These are phyloP conservation scores for Gorsachius goisagi DNA, from an alignment of 2,113 vertebrate genomes.

Conservation along the genomic window DNA sequence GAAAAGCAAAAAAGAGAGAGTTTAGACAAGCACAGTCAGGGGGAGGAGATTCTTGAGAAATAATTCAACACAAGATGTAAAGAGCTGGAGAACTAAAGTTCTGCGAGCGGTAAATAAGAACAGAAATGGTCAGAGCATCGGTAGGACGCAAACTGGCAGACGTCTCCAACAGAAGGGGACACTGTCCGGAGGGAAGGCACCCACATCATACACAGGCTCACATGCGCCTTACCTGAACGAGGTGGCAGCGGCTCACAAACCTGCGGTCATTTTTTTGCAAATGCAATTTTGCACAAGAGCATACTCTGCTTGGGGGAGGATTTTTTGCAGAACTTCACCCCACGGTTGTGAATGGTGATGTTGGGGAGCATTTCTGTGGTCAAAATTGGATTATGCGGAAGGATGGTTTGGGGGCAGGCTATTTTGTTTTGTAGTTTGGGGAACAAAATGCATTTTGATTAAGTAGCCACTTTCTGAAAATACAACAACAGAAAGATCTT, in stretches of 20 bases:
- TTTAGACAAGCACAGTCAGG: constrained; percentile 61
- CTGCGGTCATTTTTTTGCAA: not conserved
- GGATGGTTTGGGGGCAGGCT: not conserved
- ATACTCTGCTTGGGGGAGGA: rapidly evolving
- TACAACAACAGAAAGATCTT: not conserved
- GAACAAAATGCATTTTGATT: not conserved
- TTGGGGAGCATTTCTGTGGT: not conserved
- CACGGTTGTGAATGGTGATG: rapidly evolving
- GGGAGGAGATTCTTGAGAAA: constrained; percentile 15
- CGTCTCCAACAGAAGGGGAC: constrained; percentile 17
- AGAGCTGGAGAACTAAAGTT: constrained; percentile 9
- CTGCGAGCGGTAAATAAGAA: constrained; percentile 10
- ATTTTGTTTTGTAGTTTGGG: not conserved
- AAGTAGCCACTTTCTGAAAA: not conserved
- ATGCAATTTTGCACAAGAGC: not conserved
- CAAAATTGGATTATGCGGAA: not conserved
- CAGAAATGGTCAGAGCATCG: constrained; percentile 6
- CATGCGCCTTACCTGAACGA: constrained; percentile 56
- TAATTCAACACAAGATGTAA: constrained; percentile 18
- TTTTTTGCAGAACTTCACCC: not conserved
- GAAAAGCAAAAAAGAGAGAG: constrained; percentile 64
- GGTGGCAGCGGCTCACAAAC: not conserved
- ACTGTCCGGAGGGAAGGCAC: constrained; percentile 6
- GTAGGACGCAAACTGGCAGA: constrained; percentile 41
- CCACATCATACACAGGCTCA: constrained; percentile 10